These are phyloP conservation scores for Sussaba pulchella DNA, from an alignment of 2,888 invertebrate species.

Conservation along the genomic window DNA sequence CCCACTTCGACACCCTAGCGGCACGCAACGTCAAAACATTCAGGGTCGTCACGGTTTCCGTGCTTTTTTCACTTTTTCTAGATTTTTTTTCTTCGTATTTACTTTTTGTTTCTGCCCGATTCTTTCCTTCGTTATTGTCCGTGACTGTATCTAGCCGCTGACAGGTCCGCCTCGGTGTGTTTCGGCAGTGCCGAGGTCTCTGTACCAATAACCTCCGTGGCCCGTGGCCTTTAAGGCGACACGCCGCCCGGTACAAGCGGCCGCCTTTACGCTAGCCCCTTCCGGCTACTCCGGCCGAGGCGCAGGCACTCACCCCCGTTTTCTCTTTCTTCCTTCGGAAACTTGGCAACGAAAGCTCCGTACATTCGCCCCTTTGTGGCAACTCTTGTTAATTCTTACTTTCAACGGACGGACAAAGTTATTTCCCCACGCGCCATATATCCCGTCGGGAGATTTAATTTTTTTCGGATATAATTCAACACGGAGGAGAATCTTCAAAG, in stretches of 20 bases:
- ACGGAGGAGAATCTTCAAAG: constrained; percentile 2
- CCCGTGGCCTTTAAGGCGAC: neutral
- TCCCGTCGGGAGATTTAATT: constrained; percentile 13
- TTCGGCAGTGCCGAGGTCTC: neutral
- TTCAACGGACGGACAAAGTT: neutral
- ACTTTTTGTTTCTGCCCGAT: constrained; percentile 3
- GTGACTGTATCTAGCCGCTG: neutral
- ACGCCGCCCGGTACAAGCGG: neutral
- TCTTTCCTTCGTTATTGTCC: constrained; percentile 15
- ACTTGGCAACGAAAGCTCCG: neutral
- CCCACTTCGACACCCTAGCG: constrained; percentile 85
- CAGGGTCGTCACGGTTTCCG: constrained; percentile 68
- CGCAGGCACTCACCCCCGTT: too few relatives aligned
- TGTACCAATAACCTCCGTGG: constrained; percentile 26
- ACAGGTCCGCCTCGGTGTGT: constrained; percentile 13
- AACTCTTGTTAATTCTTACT: constrained; percentile 32
- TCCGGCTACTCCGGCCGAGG: neutral
- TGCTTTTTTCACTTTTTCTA: constrained; percentile 5
- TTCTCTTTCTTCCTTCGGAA: neutral
- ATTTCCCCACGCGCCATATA: neutral
- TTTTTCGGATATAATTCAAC: neutral
- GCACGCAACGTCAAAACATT: constrained; percentile 81
- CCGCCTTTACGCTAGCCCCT: neutral
- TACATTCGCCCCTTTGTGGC: neutral
- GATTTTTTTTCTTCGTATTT: neutral